Evolutionary conservation across 1,140 invertebrate genomes (phyloP).

Genomic region (Helicorthomorpha holstii): DNA sequence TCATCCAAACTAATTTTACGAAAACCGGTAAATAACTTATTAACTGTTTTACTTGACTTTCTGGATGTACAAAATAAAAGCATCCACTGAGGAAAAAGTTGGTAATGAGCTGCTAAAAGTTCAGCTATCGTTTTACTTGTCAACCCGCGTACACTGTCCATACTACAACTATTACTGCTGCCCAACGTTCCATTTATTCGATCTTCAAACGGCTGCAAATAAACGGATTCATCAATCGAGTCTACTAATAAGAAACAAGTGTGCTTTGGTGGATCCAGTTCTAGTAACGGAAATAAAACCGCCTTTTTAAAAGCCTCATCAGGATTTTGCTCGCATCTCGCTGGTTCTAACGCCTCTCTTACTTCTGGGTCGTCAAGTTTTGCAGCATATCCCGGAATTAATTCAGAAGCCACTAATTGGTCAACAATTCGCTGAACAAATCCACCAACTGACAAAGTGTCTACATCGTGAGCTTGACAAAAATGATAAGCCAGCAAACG

Average conservation of each 20-base stretch:
- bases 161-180: background rate
- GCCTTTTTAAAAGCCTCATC: constrained; percentile 81
- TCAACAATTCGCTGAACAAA: constrained; percentile 69
- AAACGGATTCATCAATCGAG: constrained; percentile 72
- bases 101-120: constrained; percentile 70
- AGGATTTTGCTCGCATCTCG: constrained; percentile 40
- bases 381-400: constrained; percentile 50
- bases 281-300: constrained; percentile 66
- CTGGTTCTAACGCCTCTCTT: constrained; percentile 15
- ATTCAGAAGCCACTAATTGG: constrained; percentile 43
- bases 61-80: constrained; percentile 76
- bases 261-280: constrained; percentile 59
- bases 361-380: constrained; percentile 54
- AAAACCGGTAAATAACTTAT: constrained; percentile 83
- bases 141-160: background rate
- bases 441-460: constrained; percentile 51
- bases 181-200: too few species aligned
- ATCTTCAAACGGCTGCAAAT: constrained; percentile 9
- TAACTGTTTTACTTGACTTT: constrained; percentile 57
- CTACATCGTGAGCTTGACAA: constrained; percentile 43
- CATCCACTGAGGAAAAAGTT: constrained; percentile 85
- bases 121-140: constrained; percentile 56
- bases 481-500: constrained; percentile 65
- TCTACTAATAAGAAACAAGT: constrained; percentile 72
- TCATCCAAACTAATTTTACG: constrained; percentile 84